A percentile compares a stretch with the other conserved stretches of the same genome.
These are phyloP conservation scores for Psittacula echo DNA, from an alignment of 2,797 vertebrate species.

Conservation along the genomic window DNA sequence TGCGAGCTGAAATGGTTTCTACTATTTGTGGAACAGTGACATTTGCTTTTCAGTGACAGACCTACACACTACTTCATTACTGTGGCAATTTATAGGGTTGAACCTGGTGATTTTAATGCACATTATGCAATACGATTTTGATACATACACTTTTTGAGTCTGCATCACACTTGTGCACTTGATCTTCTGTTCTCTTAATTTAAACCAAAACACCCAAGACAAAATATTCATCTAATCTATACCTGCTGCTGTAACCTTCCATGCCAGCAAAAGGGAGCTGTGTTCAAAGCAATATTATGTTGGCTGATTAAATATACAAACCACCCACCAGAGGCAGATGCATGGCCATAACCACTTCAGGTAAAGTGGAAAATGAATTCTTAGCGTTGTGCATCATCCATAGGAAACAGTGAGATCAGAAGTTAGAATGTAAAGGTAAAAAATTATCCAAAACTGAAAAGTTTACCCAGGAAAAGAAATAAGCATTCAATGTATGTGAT, in stretches of 20 bases:
- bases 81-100: not conserved
- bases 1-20: not conserved
- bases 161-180: constrained; percentile 9
- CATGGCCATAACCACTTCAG: not conserved
- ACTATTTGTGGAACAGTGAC: not conserved
- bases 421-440: constrained; percentile 21
- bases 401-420: constrained; percentile 20
- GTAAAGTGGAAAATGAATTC: constrained; percentile 35
- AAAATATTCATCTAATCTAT: constrained; percentile 29
- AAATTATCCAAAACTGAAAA: constrained; percentile 26
- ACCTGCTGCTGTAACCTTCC: not conserved
- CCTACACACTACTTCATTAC: not conserved
- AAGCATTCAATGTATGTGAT: not conserved
- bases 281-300: constrained; percentile 55
- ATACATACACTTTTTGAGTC: not conserved
- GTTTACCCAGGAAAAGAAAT: constrained; percentile 18
- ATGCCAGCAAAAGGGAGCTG: not conserved
- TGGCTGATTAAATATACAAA: constrained; percentile 60
- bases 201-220: not conserved
- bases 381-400: constrained; percentile 5
- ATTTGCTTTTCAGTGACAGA: not conserved
- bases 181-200: constrained; percentile 29
- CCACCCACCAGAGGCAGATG: not conserved
- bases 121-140: not conserved
- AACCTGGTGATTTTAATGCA: not conserved